Evolutionary conservation across 2,888 invertebrate genomes (phyloP).

Genomic region (Melanostoma mellinum): DNA sequence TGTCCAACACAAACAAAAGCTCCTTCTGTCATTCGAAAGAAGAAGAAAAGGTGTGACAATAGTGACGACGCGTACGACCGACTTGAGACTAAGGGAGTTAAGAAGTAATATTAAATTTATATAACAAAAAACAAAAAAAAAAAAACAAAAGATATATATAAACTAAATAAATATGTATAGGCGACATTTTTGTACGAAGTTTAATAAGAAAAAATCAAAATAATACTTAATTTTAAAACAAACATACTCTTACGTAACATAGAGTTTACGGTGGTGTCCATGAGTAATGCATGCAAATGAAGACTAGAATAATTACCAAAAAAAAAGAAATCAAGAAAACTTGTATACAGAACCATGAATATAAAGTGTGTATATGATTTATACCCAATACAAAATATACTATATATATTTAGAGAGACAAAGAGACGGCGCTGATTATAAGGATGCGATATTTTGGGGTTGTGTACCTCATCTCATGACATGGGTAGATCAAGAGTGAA

Average conservation of each 20-base stretch:
- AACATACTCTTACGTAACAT: slow-evolving; percentile 62
- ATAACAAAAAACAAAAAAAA: slow-evolving; percentile 54
- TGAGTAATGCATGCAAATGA: slow-evolving; percentile 55
- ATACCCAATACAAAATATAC: slow-evolving; percentile 6
- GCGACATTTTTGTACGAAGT: slow-evolving; percentile 73
- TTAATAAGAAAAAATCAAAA: slow-evolving; percentile 70
- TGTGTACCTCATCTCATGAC: background rate
- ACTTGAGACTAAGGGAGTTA: slow-evolving; percentile 18
- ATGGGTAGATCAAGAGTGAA: too few relatives aligned
- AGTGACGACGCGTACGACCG: slow-evolving; percentile 24
- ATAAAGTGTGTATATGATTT: slow-evolving; percentile 50
- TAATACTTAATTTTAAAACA: slow-evolving; percentile 59
- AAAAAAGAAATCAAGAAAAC: slow-evolving; percentile 2
- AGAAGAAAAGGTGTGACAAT: slow-evolving; percentile 4
- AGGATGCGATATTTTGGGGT: slow-evolving; percentile 5
- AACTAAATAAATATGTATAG: slow-evolving; percentile 70
- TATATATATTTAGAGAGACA: slow-evolving; percentile 43
- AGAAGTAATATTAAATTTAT: slow-evolving; percentile 60
- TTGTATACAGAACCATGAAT: slow-evolving; percentile 33
- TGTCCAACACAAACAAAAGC: slow-evolving; percentile 7
- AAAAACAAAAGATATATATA: slow-evolving; percentile 52
- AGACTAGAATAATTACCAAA: slow-evolving; percentile 48
- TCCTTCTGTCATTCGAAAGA: slow-evolving; percentile 29
- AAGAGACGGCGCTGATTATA: slow-evolving; percentile 41
- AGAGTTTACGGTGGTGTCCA: slow-evolving; percentile 66